Base-by-base conservation (phyloP, 2,888 invertebrate genomes). In the Hydrotaea diabolus region DNA sequence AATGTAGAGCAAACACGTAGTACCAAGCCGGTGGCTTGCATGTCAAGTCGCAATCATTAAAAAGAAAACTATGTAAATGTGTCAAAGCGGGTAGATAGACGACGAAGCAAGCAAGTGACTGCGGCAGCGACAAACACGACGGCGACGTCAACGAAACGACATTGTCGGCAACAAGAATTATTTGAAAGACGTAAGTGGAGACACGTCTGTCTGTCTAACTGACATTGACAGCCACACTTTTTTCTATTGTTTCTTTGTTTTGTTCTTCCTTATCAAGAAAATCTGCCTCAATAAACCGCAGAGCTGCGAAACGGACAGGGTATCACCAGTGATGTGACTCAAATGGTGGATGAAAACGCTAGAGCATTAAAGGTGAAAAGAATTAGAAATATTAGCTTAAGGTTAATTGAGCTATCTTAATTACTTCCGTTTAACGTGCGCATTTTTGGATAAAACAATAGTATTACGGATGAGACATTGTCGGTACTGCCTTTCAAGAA, bases 1-100 rank as follows among this genome's bases (percentile, higher is more conserved):
- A 73, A 80, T 80, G 23, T 80, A 62, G 83, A 74, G n/a, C 83
- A 79, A 80, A 77, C 74, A 83, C 74, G 76, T 80, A 59, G 43
- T 46, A 36, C 31, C 31, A n/a, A n/a, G n/a, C 62, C n/a, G 62
- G n/a, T 31, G 31, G 31, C 62, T 31, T 73, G 77, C 77, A 74
- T 80, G 74, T 55, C 73, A 83, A 69, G 69, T 72, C 69, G 73
- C 66, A 80, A 73, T 80, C 46, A 77, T 83, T 69, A 69, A 69
- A 66, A 66, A 66, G 39, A 55, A 77, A 80, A 59, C 39, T 69
- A 53, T 74, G 76, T 74, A 80, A 80, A 74, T 80, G 62, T 83
- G 77, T 55, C 59, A 74, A 75, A 75, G 57, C 69, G 76, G 69
- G 31, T 21, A 43, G 23, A 69, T n/a, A 69, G 62, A 62, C 46